Evolutionary conservation across 1,140 invertebrate genomes (phyloP).

Genomic region (Rhopalosiphum padi): DNA sequence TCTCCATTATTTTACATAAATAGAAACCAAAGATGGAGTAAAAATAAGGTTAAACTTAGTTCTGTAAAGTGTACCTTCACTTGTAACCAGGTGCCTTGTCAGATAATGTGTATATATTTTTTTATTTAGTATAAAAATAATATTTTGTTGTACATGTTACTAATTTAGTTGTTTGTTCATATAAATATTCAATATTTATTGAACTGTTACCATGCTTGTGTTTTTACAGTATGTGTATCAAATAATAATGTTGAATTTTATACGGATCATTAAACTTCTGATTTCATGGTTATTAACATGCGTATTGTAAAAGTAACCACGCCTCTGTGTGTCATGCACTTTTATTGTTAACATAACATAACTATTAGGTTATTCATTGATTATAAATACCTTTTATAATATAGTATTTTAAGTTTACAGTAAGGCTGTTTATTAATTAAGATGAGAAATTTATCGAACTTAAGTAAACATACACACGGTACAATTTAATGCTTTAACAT

Average conservation of each 20-base stretch:
- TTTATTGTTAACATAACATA: not conserved
- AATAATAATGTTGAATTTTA: not conserved
- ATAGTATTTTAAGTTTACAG: conserved; percentile 8
- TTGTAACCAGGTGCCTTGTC: conserved; percentile 29
- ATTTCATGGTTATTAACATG: conserved; percentile 20
- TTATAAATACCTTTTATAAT: not conserved
- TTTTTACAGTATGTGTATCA: not conserved
- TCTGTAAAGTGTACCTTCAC: not conserved
- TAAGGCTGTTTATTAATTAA: conserved; percentile 23
- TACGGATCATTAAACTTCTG: not conserved
- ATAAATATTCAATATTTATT: not conserved
- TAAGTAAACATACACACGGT: conserved; percentile 6
- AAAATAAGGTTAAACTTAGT: not conserved
- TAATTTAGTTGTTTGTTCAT: not conserved
- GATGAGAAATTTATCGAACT: not conserved
- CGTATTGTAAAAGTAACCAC: not conserved
- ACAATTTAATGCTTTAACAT: conserved; percentile 24
- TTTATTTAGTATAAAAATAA: not conserved
- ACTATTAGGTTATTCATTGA: not conserved
- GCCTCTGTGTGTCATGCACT: conserved; percentile 19
- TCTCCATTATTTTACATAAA: conserved; percentile 20
- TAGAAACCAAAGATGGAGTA: conserved; percentile 39
- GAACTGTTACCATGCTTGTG: not conserved
- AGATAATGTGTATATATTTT: not conserved
- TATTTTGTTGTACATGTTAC: not conserved